Conservation (phyloP, 2,888 invertebrate genomes). For the Aspidiotus destructor region DNA sequence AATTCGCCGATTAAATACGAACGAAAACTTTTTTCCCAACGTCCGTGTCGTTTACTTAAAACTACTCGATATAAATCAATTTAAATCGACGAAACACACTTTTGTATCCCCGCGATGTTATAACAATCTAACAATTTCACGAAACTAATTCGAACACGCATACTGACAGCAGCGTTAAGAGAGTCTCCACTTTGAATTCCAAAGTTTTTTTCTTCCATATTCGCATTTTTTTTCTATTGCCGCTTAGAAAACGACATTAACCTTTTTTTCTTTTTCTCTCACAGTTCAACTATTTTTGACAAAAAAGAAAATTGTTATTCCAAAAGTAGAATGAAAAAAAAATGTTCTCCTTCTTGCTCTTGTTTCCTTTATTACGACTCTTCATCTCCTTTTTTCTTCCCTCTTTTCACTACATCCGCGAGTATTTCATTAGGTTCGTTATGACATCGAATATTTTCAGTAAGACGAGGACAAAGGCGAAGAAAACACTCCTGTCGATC, state of each 20-base stretch:
- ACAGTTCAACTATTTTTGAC: slow-evolving; percentile 18
- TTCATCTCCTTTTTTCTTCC: slow-evolving; percentile 5
- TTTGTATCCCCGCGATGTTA: neutral
- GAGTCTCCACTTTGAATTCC: slow-evolving; percentile 1
- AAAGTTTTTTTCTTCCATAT: slow-evolving; percentile 10
- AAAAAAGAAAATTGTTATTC: slow-evolving; percentile 30
- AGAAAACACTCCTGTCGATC: slow-evolving; percentile 19
- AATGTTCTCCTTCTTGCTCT: slow-evolving; percentile 27
- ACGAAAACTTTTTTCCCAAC: too few relatives aligned
- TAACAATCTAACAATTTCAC: neutral
- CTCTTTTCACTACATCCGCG: slow-evolving; percentile 23
- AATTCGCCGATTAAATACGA: too few relatives aligned
- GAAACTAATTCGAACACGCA: neutral
- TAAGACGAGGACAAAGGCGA: neutral
- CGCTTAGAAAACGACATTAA: slow-evolving; percentile 24
- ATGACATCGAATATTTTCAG: slow-evolving; percentile 23
- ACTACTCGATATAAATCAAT: neutral
- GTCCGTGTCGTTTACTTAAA: too few relatives aligned
- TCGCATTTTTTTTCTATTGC: slow-evolving; percentile 26
- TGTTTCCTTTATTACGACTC: slow-evolving; percentile 11
- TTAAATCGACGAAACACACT: slow-evolving; percentile 2
- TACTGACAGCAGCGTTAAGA: neutral
- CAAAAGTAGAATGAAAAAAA: slow-evolving; percentile 27
- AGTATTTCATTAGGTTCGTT: slow-evolving; percentile 32
- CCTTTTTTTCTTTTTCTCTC: neutral